Evolutionary conservation across 2,888 invertebrate species (phyloP).

Genomic region (Temnothorax unifasciatus): DNA sequence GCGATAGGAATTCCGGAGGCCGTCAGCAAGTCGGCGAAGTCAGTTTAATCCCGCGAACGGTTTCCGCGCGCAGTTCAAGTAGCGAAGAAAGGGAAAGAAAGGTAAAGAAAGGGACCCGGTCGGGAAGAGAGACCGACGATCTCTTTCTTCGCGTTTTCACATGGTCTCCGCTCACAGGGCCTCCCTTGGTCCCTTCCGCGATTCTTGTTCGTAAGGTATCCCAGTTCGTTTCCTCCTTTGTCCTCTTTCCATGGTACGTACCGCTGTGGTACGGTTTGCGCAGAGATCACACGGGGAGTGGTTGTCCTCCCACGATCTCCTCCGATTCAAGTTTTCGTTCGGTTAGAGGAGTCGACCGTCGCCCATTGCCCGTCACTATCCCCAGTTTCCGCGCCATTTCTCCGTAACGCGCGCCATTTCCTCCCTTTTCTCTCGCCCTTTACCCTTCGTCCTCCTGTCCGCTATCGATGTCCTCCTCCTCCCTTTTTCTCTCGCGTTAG

Average conservation of each 20-base stretch:
- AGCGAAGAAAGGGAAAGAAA: conserved; percentile 57
- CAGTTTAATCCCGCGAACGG: conserved; percentile 73
- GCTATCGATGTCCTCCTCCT: conserved; percentile 48
- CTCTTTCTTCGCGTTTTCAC: conserved; percentile 61
- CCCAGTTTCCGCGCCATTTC: conserved; percentile 86
- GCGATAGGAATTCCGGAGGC: conserved; percentile 80
- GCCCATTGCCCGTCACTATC: conserved; percentile 85
- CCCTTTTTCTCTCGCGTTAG: conserved; percentile 60
- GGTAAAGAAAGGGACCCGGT: conserved; percentile 26
- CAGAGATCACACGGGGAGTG: conserved; percentile 62
- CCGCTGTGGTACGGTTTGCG: conserved; percentile 49
- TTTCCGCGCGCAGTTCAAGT: conserved; percentile 74
- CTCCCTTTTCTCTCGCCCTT: conserved; percentile 81
- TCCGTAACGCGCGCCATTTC: conserved; percentile 86
- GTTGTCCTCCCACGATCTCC: conserved; percentile 82
- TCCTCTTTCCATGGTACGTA: conserved; percentile 75
- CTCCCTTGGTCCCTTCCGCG: conserved; percentile 71
- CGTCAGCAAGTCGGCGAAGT: conserved; percentile 66
- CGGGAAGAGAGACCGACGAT: conserved; percentile 60
- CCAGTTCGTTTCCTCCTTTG: conserved; percentile 83
- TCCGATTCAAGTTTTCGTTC: conserved; percentile 77
- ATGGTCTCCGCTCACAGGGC: conserved; percentile 47
- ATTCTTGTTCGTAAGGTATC: conserved; percentile 78
- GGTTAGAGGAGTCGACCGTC: conserved; percentile 78
- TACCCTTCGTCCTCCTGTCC: conserved; percentile 66